phyloP scores from a whole-genome alignment of 2,888 invertebrate genomes.

The Xestobium rufovillosum region DNA sequence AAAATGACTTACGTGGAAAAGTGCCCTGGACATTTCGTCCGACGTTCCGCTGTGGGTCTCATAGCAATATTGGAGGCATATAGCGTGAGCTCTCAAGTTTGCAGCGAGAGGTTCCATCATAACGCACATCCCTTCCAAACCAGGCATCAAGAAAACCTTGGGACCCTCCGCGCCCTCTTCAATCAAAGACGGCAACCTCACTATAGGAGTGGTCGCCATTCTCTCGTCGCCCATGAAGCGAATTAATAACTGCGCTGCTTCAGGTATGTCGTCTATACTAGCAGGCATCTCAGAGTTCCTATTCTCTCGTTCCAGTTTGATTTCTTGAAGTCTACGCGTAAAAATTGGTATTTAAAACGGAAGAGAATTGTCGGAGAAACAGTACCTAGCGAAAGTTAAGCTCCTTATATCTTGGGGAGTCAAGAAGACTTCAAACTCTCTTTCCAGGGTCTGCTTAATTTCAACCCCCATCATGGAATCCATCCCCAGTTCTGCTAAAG shows the following conservation, averaged over 20 bases:
- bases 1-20: conserved; percentile 46
- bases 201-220: conserved; percentile 46
- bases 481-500: conserved; percentile 87
- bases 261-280: conserved; percentile 15
- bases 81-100: conserved; percentile 46
- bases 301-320: conserved; percentile 45
- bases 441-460: conserved; percentile 85
- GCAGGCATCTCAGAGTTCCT: conserved; percentile 9
- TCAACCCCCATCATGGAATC: conserved; percentile 97
- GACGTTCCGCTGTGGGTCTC: conserved; percentile 43
- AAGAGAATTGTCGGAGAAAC: no score
- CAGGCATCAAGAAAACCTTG: conserved; percentile 56
- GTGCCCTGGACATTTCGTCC: conserved; percentile 45
- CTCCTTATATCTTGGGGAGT: conserved; percentile 79
- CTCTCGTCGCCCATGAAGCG: conserved; percentile 57
- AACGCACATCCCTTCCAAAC: conserved; percentile 58
- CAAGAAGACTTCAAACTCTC: conserved; percentile 80
- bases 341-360: conserved; percentile 2
- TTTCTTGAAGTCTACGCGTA: conserved; percentile 45
- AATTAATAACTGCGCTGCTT: conserved; percentile 51
- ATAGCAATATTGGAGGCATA: conserved; percentile 49
- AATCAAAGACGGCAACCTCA: conserved; percentile 27
- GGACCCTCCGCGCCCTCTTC: conserved; percentile 23
- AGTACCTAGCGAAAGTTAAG: conserved; percentile 67
- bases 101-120: conserved; percentile 48